These are phyloP conservation scores for Onthophagus sagittarius DNA, from an alignment of 2,888 invertebrate genomes.

Conservation along the genomic window DNA sequence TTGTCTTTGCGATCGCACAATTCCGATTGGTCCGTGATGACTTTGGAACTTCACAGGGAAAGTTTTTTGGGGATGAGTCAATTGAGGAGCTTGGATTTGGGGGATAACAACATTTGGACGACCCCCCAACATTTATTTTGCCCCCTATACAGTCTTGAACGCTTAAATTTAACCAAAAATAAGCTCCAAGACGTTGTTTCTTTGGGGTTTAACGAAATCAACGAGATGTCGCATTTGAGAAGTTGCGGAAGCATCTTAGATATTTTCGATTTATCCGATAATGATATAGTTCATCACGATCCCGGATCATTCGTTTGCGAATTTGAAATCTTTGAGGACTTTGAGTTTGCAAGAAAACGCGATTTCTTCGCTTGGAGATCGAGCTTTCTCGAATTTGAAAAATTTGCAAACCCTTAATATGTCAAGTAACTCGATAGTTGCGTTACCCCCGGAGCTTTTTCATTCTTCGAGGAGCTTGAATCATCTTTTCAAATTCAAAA, in stretches of 20 bases:
- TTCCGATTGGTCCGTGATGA: constrained; percentile 76
- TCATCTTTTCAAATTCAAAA: too few relatives aligned
- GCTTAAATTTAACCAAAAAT: constrained; percentile 71
- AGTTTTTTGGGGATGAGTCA: constrained; percentile 67
- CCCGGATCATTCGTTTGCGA: constrained; percentile 68
- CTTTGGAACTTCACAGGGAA: constrained; percentile 69
- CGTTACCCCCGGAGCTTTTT: constrained; percentile 75
- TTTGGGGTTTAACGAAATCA: constrained; percentile 71
- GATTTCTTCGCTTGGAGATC: constrained; percentile 68
- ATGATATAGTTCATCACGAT: constrained; percentile 68
- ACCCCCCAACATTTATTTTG: constrained; percentile 71
- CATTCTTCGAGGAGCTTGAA: constrained; percentile 67
- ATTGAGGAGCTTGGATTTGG: constrained; percentile 65
- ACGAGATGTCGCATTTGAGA: constrained; percentile 59
- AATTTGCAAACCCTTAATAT: constrained; percentile 70
- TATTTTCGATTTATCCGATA: constrained; percentile 68
- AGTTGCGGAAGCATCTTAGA: constrained; percentile 66
- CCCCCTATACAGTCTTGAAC: constrained; percentile 63
- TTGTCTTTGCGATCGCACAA: constrained; percentile 71
- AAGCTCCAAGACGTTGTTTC: constrained; percentile 74
- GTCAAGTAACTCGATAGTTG: constrained; percentile 73
- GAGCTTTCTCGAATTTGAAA: constrained; percentile 67
- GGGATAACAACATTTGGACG: constrained; percentile 74
- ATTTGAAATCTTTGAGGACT: constrained; percentile 64
- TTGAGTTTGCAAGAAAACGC: constrained; percentile 74